Conservation (phyloP, 2,113 vertebrate species). For the Physeter macrocephalus region DNA sequence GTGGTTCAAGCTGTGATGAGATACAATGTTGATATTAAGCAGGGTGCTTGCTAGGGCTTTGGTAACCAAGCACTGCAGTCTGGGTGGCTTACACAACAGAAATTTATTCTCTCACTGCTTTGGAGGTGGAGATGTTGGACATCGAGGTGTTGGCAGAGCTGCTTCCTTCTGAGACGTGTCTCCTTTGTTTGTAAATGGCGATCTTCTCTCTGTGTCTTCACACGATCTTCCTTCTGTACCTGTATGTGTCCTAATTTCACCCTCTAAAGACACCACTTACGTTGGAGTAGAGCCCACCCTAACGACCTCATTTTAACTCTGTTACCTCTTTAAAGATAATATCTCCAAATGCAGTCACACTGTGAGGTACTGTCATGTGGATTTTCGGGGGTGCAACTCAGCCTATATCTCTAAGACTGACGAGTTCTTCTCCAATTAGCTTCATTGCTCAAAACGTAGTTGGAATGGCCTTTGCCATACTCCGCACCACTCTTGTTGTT, state of each 20-base stretch:
- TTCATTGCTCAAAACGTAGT: neutral
- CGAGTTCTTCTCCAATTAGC: neutral
- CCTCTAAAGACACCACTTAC: neutral
- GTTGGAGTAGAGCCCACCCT: neutral
- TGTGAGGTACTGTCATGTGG: neutral
- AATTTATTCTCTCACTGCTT: too few species aligned
- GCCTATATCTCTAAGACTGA: neutral
- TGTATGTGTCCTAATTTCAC: neutral
- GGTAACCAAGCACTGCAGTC: neutral
- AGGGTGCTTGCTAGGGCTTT: neutral
- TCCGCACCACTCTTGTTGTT: neutral
- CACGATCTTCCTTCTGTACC: fast-evolving
- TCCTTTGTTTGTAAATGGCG: neutral
- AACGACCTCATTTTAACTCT: neutral
- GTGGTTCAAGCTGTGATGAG: neutral
- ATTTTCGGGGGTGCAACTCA: neutral
- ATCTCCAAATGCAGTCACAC: neutral
- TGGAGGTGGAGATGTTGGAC: too few species aligned
- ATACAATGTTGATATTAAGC: neutral
- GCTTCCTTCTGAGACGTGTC: too few species aligned
- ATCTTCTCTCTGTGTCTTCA: neutral
- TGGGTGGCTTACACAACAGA: neutral
- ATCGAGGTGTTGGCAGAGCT: too few species aligned
- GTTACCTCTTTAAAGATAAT: neutral
- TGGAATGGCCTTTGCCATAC: neutral